Conservation (phyloP, 2,113 vertebrate genomes). For the Ammodytes marinus region DNA sequence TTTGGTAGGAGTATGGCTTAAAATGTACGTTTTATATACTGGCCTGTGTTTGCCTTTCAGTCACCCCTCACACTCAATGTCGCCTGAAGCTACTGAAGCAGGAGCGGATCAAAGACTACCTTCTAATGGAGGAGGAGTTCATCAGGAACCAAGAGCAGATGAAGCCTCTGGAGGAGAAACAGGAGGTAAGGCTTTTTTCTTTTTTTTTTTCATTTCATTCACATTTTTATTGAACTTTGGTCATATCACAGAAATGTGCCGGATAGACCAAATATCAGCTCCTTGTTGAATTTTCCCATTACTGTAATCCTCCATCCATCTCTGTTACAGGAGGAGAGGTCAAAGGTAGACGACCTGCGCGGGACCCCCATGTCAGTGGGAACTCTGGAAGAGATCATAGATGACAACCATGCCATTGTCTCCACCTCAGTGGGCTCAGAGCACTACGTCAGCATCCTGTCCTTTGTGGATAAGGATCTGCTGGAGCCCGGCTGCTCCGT, state of each 20-base stretch:
- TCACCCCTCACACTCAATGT: slow-evolving; percentile 98
- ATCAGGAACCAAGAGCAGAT: slow-evolving; percentile 99
- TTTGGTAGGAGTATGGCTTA: neutral
- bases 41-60: slow-evolving; percentile 72
- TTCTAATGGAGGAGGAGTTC: slow-evolving; percentile 99
- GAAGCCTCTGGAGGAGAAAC: slow-evolving; percentile 99
- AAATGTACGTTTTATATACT: accelerated
- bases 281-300: neutral
- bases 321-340: slow-evolving; percentile 92
- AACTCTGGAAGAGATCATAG: slow-evolving; percentile 98
- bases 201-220: neutral
- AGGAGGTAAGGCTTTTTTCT: slow-evolving; percentile 87
- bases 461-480: slow-evolving; percentile 98
- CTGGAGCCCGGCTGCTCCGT: slow-evolving; percentile 98
- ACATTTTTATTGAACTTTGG: neutral
- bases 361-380: slow-evolving; percentile 98
- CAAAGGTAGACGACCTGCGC: slow-evolving; percentile 97
- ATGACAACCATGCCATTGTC: slow-evolving; percentile 98
- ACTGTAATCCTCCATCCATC: neutral
- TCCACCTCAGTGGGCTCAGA: slow-evolving; percentile 98
- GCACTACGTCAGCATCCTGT: slow-evolving; percentile 98
- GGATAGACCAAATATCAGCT: neutral
- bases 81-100: slow-evolving; percentile 95
- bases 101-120: slow-evolving; percentile 98
- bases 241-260: neutral